These are phyloP conservation scores for Drosophila macrospina DNA, from an alignment of 2,888 invertebrate genomes.

Conservation along the genomic window DNA sequence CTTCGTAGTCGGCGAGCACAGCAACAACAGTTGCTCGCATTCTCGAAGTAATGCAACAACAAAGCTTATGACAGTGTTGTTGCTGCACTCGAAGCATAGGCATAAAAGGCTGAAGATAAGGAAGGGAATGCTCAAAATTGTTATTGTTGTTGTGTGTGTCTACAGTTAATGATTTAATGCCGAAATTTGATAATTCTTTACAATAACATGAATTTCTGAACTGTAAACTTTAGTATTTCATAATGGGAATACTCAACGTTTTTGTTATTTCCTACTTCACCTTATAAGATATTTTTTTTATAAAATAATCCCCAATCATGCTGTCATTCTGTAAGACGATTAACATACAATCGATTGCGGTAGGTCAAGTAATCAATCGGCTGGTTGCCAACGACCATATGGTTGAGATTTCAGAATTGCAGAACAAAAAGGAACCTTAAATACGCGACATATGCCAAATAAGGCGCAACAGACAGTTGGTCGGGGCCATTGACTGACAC, in stretches of 20 bases:
- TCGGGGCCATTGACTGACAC: constrained; percentile 24
- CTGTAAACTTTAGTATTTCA: not conserved
- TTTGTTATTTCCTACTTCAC: not conserved
- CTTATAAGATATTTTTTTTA: not conserved
- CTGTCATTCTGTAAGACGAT: constrained; percentile 5
- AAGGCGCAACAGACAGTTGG: constrained; percentile 49
- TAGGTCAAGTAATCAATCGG: constrained; percentile 52
- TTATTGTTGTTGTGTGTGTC: too few species aligned
- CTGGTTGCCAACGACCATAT: constrained; percentile 22
- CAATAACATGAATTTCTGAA: too few species aligned
- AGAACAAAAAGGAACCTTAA: constrained; percentile 19
- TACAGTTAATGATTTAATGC: too few species aligned
- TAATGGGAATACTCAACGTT: not conserved
- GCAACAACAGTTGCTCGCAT: too few species aligned
- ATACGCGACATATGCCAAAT: constrained; percentile 42
- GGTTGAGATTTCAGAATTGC: constrained; percentile 22
- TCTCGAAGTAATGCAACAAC: too few species aligned
- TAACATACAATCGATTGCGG: constrained; percentile 59
- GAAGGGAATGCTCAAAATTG: too few species aligned
- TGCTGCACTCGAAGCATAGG: too few species aligned
- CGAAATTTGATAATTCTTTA: too few species aligned
- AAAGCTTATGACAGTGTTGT: too few species aligned
- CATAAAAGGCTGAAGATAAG: too few species aligned
- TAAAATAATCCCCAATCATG: not conserved
- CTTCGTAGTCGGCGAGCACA: too few species aligned